Conservation (phyloP, 1,140 invertebrate species). For the Drosophila mojavensis region DNA sequence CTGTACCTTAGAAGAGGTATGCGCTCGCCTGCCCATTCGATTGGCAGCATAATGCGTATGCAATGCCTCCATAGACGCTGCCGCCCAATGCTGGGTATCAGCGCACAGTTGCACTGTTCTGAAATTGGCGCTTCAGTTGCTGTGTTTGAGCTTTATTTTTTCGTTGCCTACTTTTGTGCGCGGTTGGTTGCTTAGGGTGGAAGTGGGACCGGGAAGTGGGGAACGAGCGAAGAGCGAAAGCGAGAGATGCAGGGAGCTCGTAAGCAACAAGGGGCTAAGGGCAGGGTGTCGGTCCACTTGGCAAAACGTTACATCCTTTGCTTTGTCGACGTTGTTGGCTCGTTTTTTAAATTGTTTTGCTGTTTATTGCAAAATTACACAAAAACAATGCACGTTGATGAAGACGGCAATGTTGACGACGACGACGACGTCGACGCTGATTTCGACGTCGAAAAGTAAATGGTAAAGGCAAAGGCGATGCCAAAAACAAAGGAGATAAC, state of each 20-base stretch:
- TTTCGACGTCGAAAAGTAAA: slow-evolving; percentile 38
- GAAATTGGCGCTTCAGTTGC: slow-evolving; percentile 1
- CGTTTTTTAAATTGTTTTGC: slow-evolving; percentile 77
- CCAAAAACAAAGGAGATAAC: slow-evolving; percentile 73
- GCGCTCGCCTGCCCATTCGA: too few species aligned
- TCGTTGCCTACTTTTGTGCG: slow-evolving; percentile 52
- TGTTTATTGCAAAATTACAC: slow-evolving; percentile 83
- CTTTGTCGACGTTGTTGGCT: slow-evolving; percentile 61
- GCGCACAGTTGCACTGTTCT: background rate
- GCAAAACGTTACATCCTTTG: slow-evolving; percentile 79
- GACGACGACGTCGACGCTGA: slow-evolving; percentile 35
- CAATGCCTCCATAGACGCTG: background rate
- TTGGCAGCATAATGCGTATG: too few species aligned
- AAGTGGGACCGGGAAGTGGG: background rate
- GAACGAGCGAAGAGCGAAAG: too few species aligned
- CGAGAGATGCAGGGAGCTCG: background rate
- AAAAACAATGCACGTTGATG: slow-evolving; percentile 80
- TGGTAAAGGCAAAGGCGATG: slow-evolving; percentile 38
- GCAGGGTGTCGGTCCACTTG: slow-evolving; percentile 72
- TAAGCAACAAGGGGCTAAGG: slow-evolving; percentile 4
- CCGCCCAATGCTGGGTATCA: background rate
- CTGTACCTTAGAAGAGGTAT: too few species aligned
- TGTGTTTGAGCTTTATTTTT: slow-evolving; percentile 50
- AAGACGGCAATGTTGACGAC: slow-evolving; percentile 62
- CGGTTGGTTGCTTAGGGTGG: slow-evolving; percentile 9